phyloP scores from a whole-genome alignment of 2,888 invertebrate genomes.

The Aplocera efformata region DNA sequence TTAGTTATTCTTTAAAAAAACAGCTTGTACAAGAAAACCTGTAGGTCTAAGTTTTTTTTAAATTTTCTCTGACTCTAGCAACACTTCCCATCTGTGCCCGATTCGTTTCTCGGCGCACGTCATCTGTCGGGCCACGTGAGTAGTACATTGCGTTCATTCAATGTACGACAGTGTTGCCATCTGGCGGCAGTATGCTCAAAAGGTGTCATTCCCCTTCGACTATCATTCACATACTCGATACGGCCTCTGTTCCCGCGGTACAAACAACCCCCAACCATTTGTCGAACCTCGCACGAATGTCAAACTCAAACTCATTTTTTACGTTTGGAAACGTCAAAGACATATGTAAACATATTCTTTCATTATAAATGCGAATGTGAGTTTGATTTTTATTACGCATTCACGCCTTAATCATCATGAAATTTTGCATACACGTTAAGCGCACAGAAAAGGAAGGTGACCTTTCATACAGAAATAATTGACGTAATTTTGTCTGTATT shows the following conservation, averaged over 20 bases:
- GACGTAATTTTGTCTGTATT: too few species aligned
- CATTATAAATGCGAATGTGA: too few species aligned
- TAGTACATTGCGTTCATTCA: conserved; percentile 30
- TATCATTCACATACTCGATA: conserved; percentile 45
- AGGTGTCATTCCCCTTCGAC: conserved; percentile 53
- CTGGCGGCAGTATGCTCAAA: conserved; percentile 47
- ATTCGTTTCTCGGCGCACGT: conserved; percentile 8
- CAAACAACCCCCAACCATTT: conserved; percentile 38
- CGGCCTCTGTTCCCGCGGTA: conserved; percentile 35
- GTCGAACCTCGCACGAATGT: conserved; percentile 16
- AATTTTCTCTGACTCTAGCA: conserved; percentile 1
- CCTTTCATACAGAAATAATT: too few species aligned
- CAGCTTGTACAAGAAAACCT: background rate
- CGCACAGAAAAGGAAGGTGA: too few species aligned
- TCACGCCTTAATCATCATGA: too few species aligned
- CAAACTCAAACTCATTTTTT: background rate
- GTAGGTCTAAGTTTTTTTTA: background rate
- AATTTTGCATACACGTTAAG: too few species aligned
- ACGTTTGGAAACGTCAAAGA: too few species aligned
- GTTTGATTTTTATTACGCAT: too few species aligned
- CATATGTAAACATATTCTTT: too few species aligned
- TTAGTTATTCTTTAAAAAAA: too few species aligned
- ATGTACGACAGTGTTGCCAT: conserved; percentile 32
- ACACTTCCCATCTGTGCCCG: conserved; percentile 1
- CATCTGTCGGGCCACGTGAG: conserved; percentile 4